Percentiles rank a stretch among this genome's conserved stretches.
phyloP scores from a whole-genome alignment of 2,113 vertebrate genomes.

The Clarias batrachus region DNA sequence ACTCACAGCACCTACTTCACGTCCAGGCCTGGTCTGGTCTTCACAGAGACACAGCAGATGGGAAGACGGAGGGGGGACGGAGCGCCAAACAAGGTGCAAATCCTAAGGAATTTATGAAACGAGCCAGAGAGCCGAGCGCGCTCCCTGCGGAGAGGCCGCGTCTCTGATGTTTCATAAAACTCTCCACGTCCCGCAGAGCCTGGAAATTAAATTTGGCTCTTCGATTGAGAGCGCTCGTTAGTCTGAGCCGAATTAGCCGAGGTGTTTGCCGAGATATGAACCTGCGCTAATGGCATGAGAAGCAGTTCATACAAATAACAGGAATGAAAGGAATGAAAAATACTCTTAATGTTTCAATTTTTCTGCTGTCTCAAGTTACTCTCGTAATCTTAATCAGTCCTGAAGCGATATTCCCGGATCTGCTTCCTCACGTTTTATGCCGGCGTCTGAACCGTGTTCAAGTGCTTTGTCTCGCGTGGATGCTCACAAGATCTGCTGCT shows the following conservation, averaged over 20 bases:
- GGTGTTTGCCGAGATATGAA: not conserved
- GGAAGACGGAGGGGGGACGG: not conserved
- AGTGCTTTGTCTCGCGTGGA: not conserved
- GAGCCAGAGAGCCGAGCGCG: conserved; percentile 1
- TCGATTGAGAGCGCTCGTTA: not conserved
- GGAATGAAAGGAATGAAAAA: too few species aligned
- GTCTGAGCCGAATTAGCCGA: not conserved
- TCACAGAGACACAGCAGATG: not conserved
- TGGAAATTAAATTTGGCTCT: conserved; percentile 37
- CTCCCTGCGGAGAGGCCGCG: not conserved
- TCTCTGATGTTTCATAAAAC: conserved; percentile 46
- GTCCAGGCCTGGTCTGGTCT: not conserved
- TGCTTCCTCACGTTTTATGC: not conserved
- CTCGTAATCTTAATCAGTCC: not conserved
- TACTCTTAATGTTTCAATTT: too few species aligned
- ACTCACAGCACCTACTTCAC: conserved; percentile 1
- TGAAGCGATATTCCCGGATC: not conserved
- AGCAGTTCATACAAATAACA: too few species aligned
- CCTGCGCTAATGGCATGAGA: too few species aligned
- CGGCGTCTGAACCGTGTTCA: not conserved
- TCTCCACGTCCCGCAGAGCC: conserved; percentile 17
- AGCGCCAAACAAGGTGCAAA: conserved; percentile 34
- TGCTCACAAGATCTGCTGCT: not conserved
- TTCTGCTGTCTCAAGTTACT: not conserved
- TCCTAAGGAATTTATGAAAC: conserved; percentile 15